phyloP scores from a whole-genome alignment of 2,888 invertebrate species.

The Epinotia ramella region DNA sequence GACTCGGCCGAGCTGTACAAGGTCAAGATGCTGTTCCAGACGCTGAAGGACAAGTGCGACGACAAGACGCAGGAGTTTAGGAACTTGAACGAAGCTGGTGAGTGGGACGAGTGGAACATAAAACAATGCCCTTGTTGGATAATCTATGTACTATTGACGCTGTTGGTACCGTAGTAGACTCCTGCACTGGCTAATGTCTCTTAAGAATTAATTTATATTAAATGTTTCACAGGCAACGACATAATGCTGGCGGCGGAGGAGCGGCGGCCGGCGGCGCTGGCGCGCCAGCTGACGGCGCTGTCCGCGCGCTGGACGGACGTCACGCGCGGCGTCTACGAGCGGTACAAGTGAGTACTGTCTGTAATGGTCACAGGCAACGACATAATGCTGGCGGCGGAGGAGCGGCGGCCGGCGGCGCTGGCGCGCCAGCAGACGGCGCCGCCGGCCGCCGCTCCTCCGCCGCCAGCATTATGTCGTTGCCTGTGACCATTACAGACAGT shows the following conservation, averaged over 20 bases:
- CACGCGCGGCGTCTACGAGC: slow-evolving; percentile 88
- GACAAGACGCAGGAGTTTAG: slow-evolving; percentile 88
- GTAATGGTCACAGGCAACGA: too few species aligned
- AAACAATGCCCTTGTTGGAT: too few species aligned
- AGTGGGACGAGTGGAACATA: slow-evolving; percentile 45
- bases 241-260: slow-evolving; percentile 85
- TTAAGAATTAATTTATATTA: too few species aligned
- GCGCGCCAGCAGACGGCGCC: slow-evolving; percentile 84
- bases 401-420: slow-evolving; percentile 83
- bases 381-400: slow-evolving; percentile 50
- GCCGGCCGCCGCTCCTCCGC: too few species aligned
- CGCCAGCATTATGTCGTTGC: too few species aligned
- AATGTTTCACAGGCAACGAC: slow-evolving; percentile 81
- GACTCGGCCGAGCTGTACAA: slow-evolving; percentile 90
- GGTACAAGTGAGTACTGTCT: too few species aligned
- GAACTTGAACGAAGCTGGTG: slow-evolving; percentile 88
- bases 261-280: slow-evolving; percentile 84
- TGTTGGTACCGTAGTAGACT: neutral
- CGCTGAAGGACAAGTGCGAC: slow-evolving; percentile 90
- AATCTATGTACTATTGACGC: too few species aligned
- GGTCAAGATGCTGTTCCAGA: slow-evolving; percentile 89
- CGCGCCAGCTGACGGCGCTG: slow-evolving; percentile 84
- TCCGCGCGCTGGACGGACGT: slow-evolving; percentile 89
- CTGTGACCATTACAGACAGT: too few species aligned
- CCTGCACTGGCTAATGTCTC: too few species aligned